phyloP scores from a whole-genome alignment of 1,140 invertebrate genomes.

The Ceratina calcarata region DNA sequence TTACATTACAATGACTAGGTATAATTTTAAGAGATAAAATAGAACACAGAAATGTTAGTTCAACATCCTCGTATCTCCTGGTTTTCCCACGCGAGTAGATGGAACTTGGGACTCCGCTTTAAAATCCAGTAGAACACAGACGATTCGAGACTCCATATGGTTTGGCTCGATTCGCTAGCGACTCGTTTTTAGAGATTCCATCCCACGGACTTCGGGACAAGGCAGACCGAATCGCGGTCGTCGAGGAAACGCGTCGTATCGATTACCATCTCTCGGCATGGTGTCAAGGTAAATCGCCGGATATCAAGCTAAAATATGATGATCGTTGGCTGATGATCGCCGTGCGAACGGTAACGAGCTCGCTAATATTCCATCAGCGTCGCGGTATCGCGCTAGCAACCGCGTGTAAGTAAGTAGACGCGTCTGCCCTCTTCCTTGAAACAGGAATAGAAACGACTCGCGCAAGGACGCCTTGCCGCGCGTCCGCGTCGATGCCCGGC shows the following conservation, averaged over 20 bases:
- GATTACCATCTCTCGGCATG: slow-evolving; percentile 70
- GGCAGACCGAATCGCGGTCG: slow-evolving; percentile 22
- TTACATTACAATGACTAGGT: too few relatives aligned
- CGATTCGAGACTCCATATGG: background rate
- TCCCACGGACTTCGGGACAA: slow-evolving; percentile 18
- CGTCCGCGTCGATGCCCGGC: slow-evolving; percentile 19
- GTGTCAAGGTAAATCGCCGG: slow-evolving; percentile 73
- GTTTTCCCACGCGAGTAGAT: background rate
- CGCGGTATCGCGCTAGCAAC: background rate
- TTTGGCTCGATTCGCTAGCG: background rate
- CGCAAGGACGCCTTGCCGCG: slow-evolving; percentile 22
- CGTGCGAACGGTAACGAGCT: slow-evolving; percentile 73
- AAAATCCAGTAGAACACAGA: background rate
- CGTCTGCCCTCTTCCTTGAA: slow-evolving; percentile 29
- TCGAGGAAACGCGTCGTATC: slow-evolving; percentile 67
- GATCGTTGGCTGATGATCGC: slow-evolving; percentile 72
- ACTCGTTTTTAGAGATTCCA: slow-evolving; percentile 9
- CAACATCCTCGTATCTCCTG: too few relatives aligned
- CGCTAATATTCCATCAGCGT: slow-evolving; percentile 70
- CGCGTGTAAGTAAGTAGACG: too few relatives aligned
- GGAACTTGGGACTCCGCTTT: background rate
- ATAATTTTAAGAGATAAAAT: too few relatives aligned
- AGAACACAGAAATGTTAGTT: too few relatives aligned
- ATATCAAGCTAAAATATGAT: slow-evolving; percentile 79
- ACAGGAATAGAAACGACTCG: slow-evolving; percentile 30